Evolutionary conservation across 2,888 invertebrate species (phyloP).

Genomic region (Tetramorium bicarinatum): DNA sequence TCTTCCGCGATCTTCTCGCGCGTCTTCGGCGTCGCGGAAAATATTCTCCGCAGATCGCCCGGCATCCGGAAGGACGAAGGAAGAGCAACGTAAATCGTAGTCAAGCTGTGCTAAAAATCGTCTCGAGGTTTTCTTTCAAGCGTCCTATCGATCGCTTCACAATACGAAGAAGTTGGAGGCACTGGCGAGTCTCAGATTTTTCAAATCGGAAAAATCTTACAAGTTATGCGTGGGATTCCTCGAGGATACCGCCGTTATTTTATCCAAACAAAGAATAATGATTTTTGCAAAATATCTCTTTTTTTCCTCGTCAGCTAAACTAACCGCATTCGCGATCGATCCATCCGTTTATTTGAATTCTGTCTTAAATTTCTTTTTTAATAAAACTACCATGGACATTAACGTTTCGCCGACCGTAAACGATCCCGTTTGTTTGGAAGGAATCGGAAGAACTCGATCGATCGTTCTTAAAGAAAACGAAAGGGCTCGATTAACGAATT

Average conservation of each 20-base stretch:
- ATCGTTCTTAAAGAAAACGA: not conserved
- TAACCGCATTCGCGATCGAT: conserved; percentile 32
- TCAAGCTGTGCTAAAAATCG: conserved; percentile 63
- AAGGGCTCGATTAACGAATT: not conserved
- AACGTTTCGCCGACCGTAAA: not conserved
- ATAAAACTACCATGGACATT: not conserved
- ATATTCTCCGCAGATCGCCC: conserved; percentile 29
- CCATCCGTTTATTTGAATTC: not conserved
- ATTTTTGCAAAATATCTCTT: conserved; percentile 17
- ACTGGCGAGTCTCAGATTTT: not conserved
- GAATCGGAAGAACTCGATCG: conserved; percentile 11
- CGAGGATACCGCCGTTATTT: conserved; percentile 21
- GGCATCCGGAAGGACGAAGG: conserved; percentile 63
- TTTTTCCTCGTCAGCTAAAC: not conserved
- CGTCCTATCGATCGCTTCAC: not conserved
- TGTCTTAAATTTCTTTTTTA: not conserved
- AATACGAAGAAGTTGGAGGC: not conserved
- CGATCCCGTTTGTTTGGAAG: conserved; percentile 4
- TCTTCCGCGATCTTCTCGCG: conserved; percentile 37
- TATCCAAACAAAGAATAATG: conserved; percentile 33
- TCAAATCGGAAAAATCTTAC: not conserved
- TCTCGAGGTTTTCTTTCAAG: conserved; percentile 56
- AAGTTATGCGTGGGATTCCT: not conserved
- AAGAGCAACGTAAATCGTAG: conserved; percentile 69
- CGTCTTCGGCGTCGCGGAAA: not conserved